Conservation (phyloP, 1,140 invertebrate genomes). For the Papilio helenus region DNA sequence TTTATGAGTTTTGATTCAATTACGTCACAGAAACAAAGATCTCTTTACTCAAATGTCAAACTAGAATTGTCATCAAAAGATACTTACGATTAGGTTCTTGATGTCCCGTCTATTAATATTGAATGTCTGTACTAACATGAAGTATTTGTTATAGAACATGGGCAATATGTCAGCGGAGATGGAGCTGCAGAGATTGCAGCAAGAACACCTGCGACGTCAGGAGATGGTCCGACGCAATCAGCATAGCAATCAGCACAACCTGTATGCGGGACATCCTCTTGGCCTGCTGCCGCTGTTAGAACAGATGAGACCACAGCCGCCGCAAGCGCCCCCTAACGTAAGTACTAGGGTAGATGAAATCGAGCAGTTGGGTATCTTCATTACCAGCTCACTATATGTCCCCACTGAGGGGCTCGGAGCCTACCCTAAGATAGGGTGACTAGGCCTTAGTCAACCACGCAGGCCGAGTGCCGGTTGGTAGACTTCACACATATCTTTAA, state of each 20-base stretch:
- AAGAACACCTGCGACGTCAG: slow-evolving; percentile 72
- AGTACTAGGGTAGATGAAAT: slow-evolving; percentile 40
- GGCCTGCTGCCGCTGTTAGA: slow-evolving; percentile 69
- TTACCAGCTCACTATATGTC: no score
- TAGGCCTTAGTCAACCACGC: no score
- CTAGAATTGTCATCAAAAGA: no score
- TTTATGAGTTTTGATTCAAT: no score
- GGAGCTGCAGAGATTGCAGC: slow-evolving; percentile 74
- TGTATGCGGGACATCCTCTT: slow-evolving; percentile 71
- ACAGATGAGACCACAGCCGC: slow-evolving; percentile 73
- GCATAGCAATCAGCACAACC: slow-evolving; percentile 65
- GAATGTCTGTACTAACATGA: background rate
- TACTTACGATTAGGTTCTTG: background rate
- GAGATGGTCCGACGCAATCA: slow-evolving; percentile 74
- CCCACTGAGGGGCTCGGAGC: no score
- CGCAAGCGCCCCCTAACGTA: slow-evolving; percentile 62
- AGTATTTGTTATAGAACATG: slow-evolving; percentile 64
- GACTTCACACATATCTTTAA: no score
- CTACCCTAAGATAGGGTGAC: no score
- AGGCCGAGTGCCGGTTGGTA: no score
- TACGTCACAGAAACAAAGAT: no score
- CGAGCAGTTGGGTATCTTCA: no score
- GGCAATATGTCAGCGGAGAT: slow-evolving; percentile 72
- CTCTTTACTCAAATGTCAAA: no score
- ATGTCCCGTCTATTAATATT: background rate